Evolutionary conservation across 2,113 vertebrate species (phyloP).

Genomic region (Myrmecobius fasciatus): DNA sequence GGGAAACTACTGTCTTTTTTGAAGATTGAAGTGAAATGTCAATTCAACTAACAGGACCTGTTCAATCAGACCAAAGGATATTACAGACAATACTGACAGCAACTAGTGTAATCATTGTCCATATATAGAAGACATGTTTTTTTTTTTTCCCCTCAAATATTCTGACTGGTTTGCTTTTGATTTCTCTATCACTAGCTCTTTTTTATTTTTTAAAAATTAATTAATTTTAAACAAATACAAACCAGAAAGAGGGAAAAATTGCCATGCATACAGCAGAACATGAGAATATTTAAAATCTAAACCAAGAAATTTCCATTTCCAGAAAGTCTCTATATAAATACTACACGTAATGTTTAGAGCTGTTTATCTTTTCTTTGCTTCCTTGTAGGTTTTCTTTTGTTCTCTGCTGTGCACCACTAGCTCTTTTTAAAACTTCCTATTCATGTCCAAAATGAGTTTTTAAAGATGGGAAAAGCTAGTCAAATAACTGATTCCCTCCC

Average conservation of each 20-base stretch:
- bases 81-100: neutral
- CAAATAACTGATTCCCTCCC: neutral
- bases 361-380: too few species aligned
- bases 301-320: too few species aligned
- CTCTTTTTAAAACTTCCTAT: constrained; percentile 9
- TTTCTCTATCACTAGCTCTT: neutral
- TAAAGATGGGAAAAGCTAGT: neutral
- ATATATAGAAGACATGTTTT: neutral
- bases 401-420: too few species aligned
- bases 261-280: too few species aligned
- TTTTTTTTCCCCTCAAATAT: neutral
- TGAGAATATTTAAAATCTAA: too few species aligned
- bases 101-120: neutral
- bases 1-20: constrained; percentile 2
- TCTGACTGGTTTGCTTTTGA: neutral
- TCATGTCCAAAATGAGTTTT: neutral
- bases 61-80: neutral
- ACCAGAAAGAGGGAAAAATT: too few species aligned
- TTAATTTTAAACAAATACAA: too few species aligned
- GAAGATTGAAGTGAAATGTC: neutral
- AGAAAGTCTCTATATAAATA: too few species aligned
- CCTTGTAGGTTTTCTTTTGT: neutral
- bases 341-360: too few species aligned
- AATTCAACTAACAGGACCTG: neutral
- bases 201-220: neutral